Evolutionary conservation across 1,140 invertebrate species (phyloP).

Genomic region (Bombus difficillimus): DNA sequence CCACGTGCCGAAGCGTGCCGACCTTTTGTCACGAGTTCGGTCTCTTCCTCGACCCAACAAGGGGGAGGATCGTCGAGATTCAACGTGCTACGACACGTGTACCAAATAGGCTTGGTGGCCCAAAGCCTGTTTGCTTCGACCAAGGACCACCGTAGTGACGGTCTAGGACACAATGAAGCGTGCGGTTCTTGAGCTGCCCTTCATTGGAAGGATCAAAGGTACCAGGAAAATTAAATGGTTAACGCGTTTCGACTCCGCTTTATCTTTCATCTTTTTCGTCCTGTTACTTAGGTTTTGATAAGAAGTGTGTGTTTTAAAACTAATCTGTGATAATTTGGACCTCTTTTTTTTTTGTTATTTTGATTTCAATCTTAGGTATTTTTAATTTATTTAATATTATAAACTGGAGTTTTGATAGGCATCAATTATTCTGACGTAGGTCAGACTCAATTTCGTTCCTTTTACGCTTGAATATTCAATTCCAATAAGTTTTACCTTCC

Average conservation of each 20-base stretch:
- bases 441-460: too few relatives aligned
- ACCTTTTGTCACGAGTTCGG: conserved; percentile 53
- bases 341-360: background rate
- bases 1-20: conserved; percentile 70
- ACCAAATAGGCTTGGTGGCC: conserved; percentile 75
- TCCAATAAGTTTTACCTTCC: too few relatives aligned
- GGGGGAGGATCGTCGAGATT: conserved; percentile 67
- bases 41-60: conserved; percentile 40
- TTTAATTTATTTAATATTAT: background rate
- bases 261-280: background rate
- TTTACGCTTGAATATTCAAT: too few relatives aligned
- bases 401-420: too few relatives aligned
- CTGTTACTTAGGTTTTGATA: background rate
- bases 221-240: conserved; percentile 10
- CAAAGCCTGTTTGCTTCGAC: conserved; percentile 67
- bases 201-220: conserved; percentile 28
- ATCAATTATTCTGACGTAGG: too few relatives aligned
- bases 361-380: background rate
- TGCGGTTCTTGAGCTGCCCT: conserved; percentile 12
- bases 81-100: conserved; percentile 74
- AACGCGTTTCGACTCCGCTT: background rate
- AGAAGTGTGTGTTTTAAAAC: background rate
- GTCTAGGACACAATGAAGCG: conserved; percentile 5
- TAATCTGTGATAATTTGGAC: too few relatives aligned
- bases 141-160: conserved; percentile 40